Percentiles rank a stretch among this genome's conserved stretches.
Conservation (phyloP, 2,113 vertebrate genomes). For the Mungos mungo region DNA sequence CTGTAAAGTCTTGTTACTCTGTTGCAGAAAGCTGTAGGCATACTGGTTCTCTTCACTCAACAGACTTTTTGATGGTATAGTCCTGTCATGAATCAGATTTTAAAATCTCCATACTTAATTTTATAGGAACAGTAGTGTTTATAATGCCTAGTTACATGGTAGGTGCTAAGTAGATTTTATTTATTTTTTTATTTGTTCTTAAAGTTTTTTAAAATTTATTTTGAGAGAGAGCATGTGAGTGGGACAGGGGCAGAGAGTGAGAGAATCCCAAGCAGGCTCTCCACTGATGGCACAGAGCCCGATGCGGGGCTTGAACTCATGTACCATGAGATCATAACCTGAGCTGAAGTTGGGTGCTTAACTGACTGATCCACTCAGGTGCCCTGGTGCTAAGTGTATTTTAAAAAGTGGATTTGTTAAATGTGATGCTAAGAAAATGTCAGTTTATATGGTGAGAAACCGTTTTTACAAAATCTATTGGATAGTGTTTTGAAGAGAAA, state of each 20-base stretch:
- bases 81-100: neutral
- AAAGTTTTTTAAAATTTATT: too few species aligned
- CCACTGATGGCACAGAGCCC: too few species aligned
- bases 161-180: neutral
- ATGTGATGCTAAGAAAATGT: neutral
- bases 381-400: neutral
- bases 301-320: too few species aligned
- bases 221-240: too few species aligned
- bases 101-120: neutral
- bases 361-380: too few species aligned
- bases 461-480: neutral
- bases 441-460: neutral
- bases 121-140: neutral
- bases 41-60: neutral
- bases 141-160: neutral
- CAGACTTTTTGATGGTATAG: neutral
- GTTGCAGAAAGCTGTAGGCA: neutral
- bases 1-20: neutral
- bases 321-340: too few species aligned
- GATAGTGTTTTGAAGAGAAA: conserved; percentile 29
- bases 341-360: too few species aligned
- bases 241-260: too few species aligned
- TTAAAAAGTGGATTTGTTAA: neutral
- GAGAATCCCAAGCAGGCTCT: too few species aligned
- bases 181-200: too few species aligned